Evolutionary conservation across 1,140 invertebrate genomes (phyloP).

Genomic region (Belonocnema kinseyi): DNA sequence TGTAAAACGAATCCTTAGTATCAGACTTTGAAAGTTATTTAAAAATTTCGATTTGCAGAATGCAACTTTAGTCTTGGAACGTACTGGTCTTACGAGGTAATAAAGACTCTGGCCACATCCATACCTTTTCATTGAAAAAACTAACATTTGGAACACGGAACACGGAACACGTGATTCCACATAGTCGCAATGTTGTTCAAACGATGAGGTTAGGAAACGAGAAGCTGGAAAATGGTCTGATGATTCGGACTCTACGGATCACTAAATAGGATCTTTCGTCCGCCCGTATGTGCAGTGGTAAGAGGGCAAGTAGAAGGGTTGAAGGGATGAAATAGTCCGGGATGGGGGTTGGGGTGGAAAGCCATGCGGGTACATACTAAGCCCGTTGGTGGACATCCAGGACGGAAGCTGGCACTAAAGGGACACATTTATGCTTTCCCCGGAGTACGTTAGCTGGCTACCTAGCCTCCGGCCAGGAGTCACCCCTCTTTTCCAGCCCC

Average conservation of each 20-base stretch:
- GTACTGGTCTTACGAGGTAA: no score
- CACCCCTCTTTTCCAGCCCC: neutral
- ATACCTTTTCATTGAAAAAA: no score
- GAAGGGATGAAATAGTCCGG: slow-evolving; percentile 45
- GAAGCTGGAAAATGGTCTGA: neutral
- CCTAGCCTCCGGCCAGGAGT: slow-evolving; percentile 36
- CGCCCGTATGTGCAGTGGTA: neutral
- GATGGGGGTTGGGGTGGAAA: slow-evolving; percentile 38
- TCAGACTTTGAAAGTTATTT: no score
- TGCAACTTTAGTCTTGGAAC: no score
- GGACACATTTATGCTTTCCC: slow-evolving; percentile 69
- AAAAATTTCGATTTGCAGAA: no score
- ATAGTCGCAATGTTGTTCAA: neutral
- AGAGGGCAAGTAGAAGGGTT: slow-evolving; percentile 35
- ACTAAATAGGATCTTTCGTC: slow-evolving; percentile 1
- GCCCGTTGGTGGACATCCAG: slow-evolving; percentile 56
- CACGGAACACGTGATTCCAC: neutral
- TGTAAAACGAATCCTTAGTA: no score
- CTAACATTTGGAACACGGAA: no score
- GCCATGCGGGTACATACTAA: slow-evolving; percentile 47
- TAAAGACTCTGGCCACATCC: no score
- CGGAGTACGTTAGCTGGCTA: slow-evolving; percentile 60
- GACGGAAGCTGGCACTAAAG: slow-evolving; percentile 62
- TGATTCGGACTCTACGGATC: slow-evolving; percentile 16
- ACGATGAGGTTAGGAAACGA: slow-evolving; percentile 7